These are phyloP conservation scores for Gnatocerus cornutus DNA, from an alignment of 2,888 invertebrate species.

Conservation along the genomic window DNA sequence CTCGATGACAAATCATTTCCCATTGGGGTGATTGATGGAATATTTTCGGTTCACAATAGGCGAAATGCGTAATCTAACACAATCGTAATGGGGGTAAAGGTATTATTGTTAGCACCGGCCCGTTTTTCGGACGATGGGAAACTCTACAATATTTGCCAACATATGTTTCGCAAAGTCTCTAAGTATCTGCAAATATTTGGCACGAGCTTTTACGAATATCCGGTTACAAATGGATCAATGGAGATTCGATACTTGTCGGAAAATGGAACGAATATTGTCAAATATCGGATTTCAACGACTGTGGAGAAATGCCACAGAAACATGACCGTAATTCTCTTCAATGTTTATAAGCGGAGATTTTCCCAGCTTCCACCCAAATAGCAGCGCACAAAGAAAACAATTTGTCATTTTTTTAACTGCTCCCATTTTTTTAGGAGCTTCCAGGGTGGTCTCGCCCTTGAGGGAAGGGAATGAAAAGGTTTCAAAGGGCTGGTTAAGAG, in stretches of 20 bases:
- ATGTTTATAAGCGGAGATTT: not conserved
- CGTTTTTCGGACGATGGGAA: conserved; percentile 35
- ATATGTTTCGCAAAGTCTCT: conserved; percentile 61
- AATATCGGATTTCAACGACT: conserved; percentile 21
- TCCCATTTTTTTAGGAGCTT: conserved; percentile 58
- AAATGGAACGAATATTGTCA: conserved; percentile 36
- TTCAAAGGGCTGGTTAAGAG: conserved; percentile 59
- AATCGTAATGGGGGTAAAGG: conserved; percentile 38
- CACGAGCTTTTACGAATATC: conserved; percentile 62
- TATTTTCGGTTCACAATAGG: conserved; percentile 48
- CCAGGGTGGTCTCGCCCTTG: conserved; percentile 62
- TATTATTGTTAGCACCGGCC: conserved; percentile 30
- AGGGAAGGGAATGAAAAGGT: conserved; percentile 57
- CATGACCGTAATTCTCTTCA: not conserved
- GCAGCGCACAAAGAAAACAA: conserved; percentile 59
- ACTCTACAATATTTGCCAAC: conserved; percentile 58
- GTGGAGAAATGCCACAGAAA: not conserved
- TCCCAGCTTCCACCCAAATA: conserved; percentile 54
- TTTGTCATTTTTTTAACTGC: conserved; percentile 60
- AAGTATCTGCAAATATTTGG: conserved; percentile 67
- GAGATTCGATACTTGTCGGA: conserved; percentile 35
- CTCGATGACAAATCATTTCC: conserved; percentile 65
- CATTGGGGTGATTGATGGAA: conserved; percentile 62
- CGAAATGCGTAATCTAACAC: conserved; percentile 42
- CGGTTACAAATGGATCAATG: conserved; percentile 64